Evolutionary conservation across 2,888 invertebrate species (phyloP), one percentile per base, ranked within the genome.

Genomic region (Eupithecia dodoneata): DNA sequence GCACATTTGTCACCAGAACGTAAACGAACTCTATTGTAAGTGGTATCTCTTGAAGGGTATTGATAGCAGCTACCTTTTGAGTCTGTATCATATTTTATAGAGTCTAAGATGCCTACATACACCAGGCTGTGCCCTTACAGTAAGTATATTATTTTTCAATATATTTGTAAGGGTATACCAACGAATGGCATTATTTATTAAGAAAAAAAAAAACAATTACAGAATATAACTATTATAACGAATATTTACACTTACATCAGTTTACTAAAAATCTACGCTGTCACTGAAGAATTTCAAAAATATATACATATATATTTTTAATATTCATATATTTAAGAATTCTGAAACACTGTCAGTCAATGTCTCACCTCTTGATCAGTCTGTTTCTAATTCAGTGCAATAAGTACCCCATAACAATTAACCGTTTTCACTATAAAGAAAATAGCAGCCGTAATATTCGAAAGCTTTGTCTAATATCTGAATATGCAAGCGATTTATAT

Each of bases 11-110:
- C 74, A 66, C 66, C 69, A 65, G 47, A 42, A 74, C 44, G 75
- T 72, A 65, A 75, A 77, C 72, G 74, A 75, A 75, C 75, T 73
- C 75, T 78, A 78, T 78, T 78, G 75, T 70, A 72, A 44, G 45
- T 45, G 45, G 45, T 69, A 44, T 69, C 45, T 69, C n/a, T 45
- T 44, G 45, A 45, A 44, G 18, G 45, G 69, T 45, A n/a, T 69
- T 45, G 44, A n/a, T n/a, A 45, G 7, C 69, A 69, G 42, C 18
- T 44, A 3, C 63, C 63, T n/a, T 42, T 67, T n/a, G 12, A 45
- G 42, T 7, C 69, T 45, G n/a, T 44, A 42, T 69, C 45, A 45
- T 69, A 69, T 69, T 69, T 45, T 4, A 69, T 45, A 67, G 44
- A 15, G 13, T 41, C 30, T 65, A 30, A 9, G 10, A 3, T 30